Evolutionary conservation across 2,888 invertebrate genomes (phyloP).

Genomic region (Cheilosia vernalis): DNA sequence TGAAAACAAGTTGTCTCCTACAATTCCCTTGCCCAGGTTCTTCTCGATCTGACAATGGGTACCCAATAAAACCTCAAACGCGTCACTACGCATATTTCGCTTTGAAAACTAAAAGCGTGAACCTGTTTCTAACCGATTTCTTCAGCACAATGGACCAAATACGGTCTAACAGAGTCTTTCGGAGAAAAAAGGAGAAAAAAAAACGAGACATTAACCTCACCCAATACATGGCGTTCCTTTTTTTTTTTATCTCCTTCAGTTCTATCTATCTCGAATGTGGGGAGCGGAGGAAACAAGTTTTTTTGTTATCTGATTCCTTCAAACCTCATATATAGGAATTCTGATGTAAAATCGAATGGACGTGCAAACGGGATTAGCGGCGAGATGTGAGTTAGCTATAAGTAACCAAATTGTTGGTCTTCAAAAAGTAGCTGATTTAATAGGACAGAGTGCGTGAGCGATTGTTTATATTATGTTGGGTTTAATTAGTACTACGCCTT

Average conservation of each 20-base stretch:
- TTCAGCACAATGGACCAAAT: background rate
- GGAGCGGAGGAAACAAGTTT: background rate
- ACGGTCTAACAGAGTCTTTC: background rate
- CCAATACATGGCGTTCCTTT: background rate
- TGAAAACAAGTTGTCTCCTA: too few species aligned
- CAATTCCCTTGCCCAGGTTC: too few species aligned
- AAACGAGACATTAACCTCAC: background rate
- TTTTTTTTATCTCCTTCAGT: background rate
- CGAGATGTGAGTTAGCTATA: too few species aligned
- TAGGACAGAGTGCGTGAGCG: too few species aligned
- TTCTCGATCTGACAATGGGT: too few species aligned
- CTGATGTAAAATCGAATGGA: background rate
- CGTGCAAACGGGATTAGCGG: too few species aligned
- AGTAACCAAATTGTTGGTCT: too few species aligned
- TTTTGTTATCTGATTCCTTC: background rate
- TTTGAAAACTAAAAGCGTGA: background rate
- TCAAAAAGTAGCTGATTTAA: too few species aligned
- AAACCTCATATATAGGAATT: background rate
- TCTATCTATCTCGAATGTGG: background rate
- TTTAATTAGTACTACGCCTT: too few species aligned
- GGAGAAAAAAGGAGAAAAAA: background rate
- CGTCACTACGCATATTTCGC: background rate
- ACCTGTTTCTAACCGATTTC: background rate
- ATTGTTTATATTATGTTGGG: too few species aligned
- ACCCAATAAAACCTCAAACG: background rate